Conservation (phyloP, 2,888 invertebrate genomes). For the Pimpla rufipes region DNA sequence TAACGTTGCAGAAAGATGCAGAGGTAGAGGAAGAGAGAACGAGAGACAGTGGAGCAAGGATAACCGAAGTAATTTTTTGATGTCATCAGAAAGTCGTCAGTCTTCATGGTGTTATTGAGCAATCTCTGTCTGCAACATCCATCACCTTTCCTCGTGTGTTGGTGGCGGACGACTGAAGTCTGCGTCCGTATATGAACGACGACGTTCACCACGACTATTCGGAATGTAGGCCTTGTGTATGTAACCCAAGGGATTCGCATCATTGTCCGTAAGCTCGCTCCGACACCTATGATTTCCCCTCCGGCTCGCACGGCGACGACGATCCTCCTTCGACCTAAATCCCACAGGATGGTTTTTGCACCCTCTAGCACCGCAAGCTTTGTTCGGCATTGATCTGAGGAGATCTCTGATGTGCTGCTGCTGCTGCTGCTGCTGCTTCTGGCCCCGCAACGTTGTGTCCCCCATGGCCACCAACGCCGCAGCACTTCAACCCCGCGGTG, state of each 20-base stretch:
- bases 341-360: conserved; percentile 71
- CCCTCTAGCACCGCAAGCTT: conserved; percentile 65
- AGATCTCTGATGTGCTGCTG: conserved; percentile 63
- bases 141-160: conserved; percentile 65
- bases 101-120: conserved; percentile 70
- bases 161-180: conserved; percentile 33
- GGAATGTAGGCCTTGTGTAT: conserved; percentile 38
- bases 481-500: conserved; percentile 58
- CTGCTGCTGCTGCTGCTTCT: not conserved
- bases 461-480: conserved; percentile 18
- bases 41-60: conserved; percentile 34
- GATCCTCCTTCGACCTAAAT: conserved; percentile 66
- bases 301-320: conserved; percentile 46
- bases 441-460: not conserved
- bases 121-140: conserved; percentile 70
- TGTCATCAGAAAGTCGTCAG: conserved; percentile 70
- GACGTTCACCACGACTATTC: not conserved
- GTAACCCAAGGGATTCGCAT: conserved; percentile 66
- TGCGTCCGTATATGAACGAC: not conserved
- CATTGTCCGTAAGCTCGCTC: conserved; percentile 67
- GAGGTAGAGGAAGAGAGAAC: conserved; percentile 22
- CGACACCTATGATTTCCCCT: conserved; percentile 70
- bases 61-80: conserved; percentile 69
- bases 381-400: conserved; percentile 71
- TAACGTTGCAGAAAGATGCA: conserved; percentile 44